These are phyloP conservation scores for Amblyopsis rosae DNA, from an alignment of 2,113 vertebrate species.

Conservation along the genomic window DNA sequence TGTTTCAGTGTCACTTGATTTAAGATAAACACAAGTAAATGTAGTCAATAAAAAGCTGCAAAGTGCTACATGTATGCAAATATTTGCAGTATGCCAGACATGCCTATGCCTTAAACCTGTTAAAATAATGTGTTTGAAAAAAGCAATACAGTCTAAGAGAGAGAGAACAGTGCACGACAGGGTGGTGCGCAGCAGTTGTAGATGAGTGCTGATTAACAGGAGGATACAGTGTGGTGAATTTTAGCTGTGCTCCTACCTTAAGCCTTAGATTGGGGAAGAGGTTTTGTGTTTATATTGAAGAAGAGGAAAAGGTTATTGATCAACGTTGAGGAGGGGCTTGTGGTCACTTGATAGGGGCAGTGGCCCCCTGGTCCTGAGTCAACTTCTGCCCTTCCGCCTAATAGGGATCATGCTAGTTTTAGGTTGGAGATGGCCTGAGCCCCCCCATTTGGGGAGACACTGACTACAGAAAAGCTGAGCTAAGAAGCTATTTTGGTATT, in stretches of 20 bases:
- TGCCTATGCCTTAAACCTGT: no score
- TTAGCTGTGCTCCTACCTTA: slow-evolving; percentile 64
- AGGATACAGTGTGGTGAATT: slow-evolving; percentile 45
- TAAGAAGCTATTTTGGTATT: not conserved
- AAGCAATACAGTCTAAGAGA: not conserved
- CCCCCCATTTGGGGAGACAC: slow-evolving; percentile 28
- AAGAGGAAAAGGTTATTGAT: slow-evolving; percentile 50
- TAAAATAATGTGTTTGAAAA: not conserved
- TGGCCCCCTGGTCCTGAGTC: slow-evolving; percentile 64
- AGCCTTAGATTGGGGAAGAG: slow-evolving; percentile 49
- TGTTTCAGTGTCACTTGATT: no score
- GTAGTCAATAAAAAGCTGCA: no score
- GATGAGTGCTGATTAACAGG: slow-evolving; percentile 11
- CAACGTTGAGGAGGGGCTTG: slow-evolving; percentile 51
- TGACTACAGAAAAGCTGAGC: not conserved
- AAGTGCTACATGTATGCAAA: no score
- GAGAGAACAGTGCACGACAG: not conserved
- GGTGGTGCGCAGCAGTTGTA: slow-evolving; percentile 13
- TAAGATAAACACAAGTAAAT: no score
- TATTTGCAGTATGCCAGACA: no score
- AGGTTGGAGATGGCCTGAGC: not conserved
- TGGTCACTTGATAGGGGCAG: slow-evolving; percentile 46
- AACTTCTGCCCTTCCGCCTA: slow-evolving; percentile 56
- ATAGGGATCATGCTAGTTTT: slow-evolving; percentile 55
- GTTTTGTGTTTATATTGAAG: slow-evolving; percentile 14